phyloP scores from a whole-genome alignment of 2,888 invertebrate genomes.

The Eupithecia inturbata region DNA sequence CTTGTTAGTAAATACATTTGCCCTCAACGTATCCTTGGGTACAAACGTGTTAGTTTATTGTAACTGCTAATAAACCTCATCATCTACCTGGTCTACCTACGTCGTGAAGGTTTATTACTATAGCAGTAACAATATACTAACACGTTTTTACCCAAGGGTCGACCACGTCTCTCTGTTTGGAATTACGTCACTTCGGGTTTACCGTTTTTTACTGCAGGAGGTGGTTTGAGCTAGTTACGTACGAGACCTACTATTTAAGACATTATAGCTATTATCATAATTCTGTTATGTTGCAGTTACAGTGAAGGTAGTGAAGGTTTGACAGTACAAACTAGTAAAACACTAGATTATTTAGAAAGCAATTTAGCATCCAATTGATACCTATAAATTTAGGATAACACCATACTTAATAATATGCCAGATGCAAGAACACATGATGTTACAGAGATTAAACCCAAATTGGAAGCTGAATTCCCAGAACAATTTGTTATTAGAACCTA shows the following conservation, averaged over 20 bases:
- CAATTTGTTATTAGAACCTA: slow-evolving; percentile 1
- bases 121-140: slow-evolving; percentile 59
- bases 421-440: neutral
- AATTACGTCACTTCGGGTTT: slow-evolving; percentile 42
- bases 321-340: neutral
- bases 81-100: slow-evolving; percentile 12
- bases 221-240: neutral
- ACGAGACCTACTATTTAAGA: neutral
- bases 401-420: neutral
- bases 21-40: too few species aligned
- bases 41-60: too few species aligned
- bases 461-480: neutral
- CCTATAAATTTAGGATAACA: neutral
- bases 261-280: neutral
- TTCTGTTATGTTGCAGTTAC: neutral
- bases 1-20: too few species aligned
- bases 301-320: neutral
- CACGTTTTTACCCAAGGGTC: slow-evolving; percentile 51
- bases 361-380: neutral
- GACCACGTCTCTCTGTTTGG: slow-evolving; percentile 39
- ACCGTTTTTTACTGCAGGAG: slow-evolving; percentile 10
- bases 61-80: too few species aligned
- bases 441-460: neutral
- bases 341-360: neutral
- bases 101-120: slow-evolving; percentile 48